These are phyloP conservation scores for Lymantria dispar DNA, from an alignment of 2,888 invertebrate species.

Conservation along the genomic window DNA sequence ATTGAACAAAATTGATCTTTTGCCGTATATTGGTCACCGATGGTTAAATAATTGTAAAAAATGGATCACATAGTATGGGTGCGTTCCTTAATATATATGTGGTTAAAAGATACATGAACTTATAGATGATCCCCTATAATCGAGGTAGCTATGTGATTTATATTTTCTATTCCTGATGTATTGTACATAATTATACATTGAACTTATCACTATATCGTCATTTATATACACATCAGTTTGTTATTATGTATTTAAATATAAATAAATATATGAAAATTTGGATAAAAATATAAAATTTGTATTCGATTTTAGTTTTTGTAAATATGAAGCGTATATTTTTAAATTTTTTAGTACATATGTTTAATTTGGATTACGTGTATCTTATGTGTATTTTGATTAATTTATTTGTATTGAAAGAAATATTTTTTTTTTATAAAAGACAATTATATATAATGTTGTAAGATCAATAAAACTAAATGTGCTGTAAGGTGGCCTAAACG, in stretches of 20 bases:
- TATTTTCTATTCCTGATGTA: conserved; percentile 22
- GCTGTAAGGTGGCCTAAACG: conserved; percentile 30
- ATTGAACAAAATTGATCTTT: no score
- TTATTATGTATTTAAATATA: conserved; percentile 29
- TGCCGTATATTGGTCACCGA: no score
- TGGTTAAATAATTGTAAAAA: no score
- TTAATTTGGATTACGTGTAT: background rate
- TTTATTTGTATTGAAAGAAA: conserved; percentile 30
- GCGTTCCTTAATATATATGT: background rate
- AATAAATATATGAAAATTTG: conserved; percentile 31
- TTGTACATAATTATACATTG: conserved; percentile 23
- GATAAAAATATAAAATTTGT: conserved; percentile 11
- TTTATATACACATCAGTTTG: conserved; percentile 21
- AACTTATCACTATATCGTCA: conserved; percentile 18
- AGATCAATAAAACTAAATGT: conserved; percentile 24
- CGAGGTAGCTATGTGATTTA: conserved; percentile 28
- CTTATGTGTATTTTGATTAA: conserved; percentile 45
- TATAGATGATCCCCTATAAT: background rate
- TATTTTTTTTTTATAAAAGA: conserved; percentile 48
- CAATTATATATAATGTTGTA: conserved; percentile 38
- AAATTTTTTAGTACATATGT: conserved; percentile 5
- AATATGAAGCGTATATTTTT: conserved; percentile 41
- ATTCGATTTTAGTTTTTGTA: conserved; percentile 38
- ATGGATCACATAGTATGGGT: no score
- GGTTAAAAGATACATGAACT: conserved; percentile 1